phyloP scores from a whole-genome alignment of 2,797 vertebrate species.

The Halcyon leucocephala region DNA sequence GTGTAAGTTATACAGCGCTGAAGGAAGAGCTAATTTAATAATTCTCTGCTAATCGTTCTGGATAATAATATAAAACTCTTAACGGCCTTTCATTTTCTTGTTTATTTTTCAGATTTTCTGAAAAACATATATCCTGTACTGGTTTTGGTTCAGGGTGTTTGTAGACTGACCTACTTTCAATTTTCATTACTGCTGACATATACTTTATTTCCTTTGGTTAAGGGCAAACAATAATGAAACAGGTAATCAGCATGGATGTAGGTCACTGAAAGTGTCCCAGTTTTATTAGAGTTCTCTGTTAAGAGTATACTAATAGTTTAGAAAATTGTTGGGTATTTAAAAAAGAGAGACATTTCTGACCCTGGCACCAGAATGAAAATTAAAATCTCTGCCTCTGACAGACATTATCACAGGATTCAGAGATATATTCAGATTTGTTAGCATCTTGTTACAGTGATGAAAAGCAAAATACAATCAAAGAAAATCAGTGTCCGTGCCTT shows the following conservation, averaged over 20 bases:
- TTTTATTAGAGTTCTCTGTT: conserved; percentile 52
- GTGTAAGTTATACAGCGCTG: not conserved
- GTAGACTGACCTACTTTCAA: conserved; percentile 64
- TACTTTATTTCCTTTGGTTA: conserved; percentile 71
- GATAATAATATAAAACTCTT: conserved; percentile 20
- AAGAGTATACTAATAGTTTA: not conserved
- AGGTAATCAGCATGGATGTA: conserved; percentile 71
- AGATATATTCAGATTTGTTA: not conserved
- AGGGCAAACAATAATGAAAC: conserved; percentile 66
- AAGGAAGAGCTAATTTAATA: conserved; percentile 34
- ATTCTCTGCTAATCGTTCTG: conserved; percentile 31
- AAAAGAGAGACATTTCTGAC: not conserved
- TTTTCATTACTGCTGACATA: conserved; percentile 54
- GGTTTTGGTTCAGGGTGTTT: conserved; percentile 56
- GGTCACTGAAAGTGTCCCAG: conserved; percentile 55
- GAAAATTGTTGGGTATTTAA: conserved; percentile 50
- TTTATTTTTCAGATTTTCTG: conserved; percentile 48
- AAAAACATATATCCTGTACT: conserved; percentile 23
- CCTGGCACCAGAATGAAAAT: conserved; percentile 28
- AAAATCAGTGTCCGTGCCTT: not conserved
- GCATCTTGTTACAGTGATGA: not conserved
- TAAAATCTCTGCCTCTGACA: not conserved
- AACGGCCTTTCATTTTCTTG: conserved; percentile 47
- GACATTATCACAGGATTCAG: not conserved
- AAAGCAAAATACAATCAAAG: not conserved